These are phyloP conservation scores for Eleginops maclovinus DNA, from an alignment of 2,113 vertebrate genomes.

Conservation along the genomic window DNA sequence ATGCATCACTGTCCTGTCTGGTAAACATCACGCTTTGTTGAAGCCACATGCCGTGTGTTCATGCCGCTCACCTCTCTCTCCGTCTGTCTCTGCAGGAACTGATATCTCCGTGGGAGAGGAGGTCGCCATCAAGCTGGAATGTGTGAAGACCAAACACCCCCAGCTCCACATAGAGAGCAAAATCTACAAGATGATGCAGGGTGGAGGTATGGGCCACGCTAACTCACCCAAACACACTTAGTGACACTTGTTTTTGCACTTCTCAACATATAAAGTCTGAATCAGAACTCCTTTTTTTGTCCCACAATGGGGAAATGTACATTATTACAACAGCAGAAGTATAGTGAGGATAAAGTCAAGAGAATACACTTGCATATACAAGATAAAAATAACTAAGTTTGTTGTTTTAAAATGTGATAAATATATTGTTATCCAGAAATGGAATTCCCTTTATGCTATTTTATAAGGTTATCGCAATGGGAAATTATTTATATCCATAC, in stretches of 20 bases:
- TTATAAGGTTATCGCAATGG: no score
- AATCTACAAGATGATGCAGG: constrained; percentile 99
- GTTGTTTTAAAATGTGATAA: no score
- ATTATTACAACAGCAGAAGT: no score
- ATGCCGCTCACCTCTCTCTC: not conserved
- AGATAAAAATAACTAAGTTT: no score
- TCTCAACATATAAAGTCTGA: not conserved
- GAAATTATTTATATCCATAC: no score
- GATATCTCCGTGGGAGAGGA: constrained; percentile 96
- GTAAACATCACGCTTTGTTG: not conserved
- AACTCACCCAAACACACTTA: not conserved
- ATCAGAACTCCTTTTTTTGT: no score
- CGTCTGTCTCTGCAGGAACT: constrained; percentile 84
- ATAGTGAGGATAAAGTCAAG: no score
- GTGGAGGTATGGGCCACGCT: constrained; percentile 82
- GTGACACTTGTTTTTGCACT: not conserved
- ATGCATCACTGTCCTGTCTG: not conserved
- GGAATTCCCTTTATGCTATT: no score
- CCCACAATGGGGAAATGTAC: no score
- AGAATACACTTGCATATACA: no score
- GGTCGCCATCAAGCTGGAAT: constrained; percentile 97
- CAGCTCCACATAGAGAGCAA: constrained; percentile 99
- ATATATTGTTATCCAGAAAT: no score
- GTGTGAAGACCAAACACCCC: constrained; percentile 98
- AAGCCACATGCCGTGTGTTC: not conserved